phyloP scores from a whole-genome alignment of 2,888 invertebrate genomes.

The Eledona agricola region DNA sequence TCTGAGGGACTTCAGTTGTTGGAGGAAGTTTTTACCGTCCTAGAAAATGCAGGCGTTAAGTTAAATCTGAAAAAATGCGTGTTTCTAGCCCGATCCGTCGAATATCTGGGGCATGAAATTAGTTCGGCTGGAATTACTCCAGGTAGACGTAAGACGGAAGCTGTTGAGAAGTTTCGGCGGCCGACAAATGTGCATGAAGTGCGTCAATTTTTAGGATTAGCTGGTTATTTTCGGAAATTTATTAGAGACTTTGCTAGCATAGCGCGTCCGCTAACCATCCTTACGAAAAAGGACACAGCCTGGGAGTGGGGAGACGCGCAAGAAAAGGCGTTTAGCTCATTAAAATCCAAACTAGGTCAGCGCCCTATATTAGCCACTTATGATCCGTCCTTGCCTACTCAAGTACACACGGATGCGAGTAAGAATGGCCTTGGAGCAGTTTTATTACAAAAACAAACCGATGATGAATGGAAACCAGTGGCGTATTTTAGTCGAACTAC shows the following conservation, averaged over 20 bases:
- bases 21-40: not conserved
- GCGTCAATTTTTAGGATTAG: constrained; percentile 7
- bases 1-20: not conserved
- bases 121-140: constrained; percentile 34
- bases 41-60: constrained; percentile 24
- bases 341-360: constrained; percentile 30
- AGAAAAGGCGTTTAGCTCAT: constrained; percentile 34
- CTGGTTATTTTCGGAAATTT: constrained; percentile 11
- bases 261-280: not conserved
- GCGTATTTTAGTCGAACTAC: constrained; percentile 49
- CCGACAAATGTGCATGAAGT: constrained; percentile 16
- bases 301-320: constrained; percentile 29
- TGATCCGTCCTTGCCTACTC: constrained; percentile 38
- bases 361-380: constrained; percentile 44
- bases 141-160: constrained; percentile 30
- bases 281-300: constrained; percentile 1
- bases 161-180: constrained; percentile 28
- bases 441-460: constrained; percentile 38
- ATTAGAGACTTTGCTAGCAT: not conserved
- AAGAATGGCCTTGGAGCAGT: constrained; percentile 43
- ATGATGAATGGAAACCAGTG: constrained; percentile 36
- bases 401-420: constrained; percentile 49
- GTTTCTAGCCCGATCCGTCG: constrained; percentile 24
- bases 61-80: constrained; percentile 37
- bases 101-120: constrained; percentile 25